These are phyloP conservation scores for Cebidichthys violaceus DNA, from an alignment of 2,113 vertebrate species.

Conservation along the genomic window DNA sequence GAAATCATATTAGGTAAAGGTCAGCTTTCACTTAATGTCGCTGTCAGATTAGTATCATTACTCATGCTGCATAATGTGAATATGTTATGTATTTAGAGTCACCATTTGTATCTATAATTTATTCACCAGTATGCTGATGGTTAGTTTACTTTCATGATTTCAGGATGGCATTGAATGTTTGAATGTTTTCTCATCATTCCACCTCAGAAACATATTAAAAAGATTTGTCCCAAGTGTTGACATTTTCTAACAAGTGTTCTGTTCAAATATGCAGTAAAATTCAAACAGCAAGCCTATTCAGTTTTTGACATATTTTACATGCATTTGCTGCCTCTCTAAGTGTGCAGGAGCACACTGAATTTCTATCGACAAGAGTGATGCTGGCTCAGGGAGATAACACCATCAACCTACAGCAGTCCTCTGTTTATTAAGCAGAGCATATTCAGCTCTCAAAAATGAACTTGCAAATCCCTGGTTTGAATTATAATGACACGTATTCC, in stretches of 20 bases:
- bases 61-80: background rate
- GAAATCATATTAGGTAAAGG: slow-evolving; percentile 39
- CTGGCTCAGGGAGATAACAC: slow-evolving; percentile 68
- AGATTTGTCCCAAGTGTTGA: slow-evolving; percentile 9
- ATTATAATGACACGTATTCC: slow-evolving; percentile 15
- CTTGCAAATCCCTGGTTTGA: slow-evolving; percentile 16
- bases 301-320: slow-evolving; percentile 38
- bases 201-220: slow-evolving; percentile 9
- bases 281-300: slow-evolving; percentile 16
- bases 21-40: slow-evolving; percentile 20
- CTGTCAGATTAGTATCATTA: background rate
- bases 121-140: background rate
- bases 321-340: slow-evolving; percentile 22
- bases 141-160: background rate
- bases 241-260: slow-evolving; percentile 1
- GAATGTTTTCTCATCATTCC: background rate
- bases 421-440: slow-evolving; percentile 38
- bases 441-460: slow-evolving; percentile 29
- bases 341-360: slow-evolving; percentile 32
- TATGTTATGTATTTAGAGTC: background rate
- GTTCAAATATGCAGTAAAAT: slow-evolving; percentile 21
- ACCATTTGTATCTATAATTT: background rate
- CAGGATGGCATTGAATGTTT: background rate
- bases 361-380: slow-evolving; percentile 48
- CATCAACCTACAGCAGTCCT: slow-evolving; percentile 42